phyloP scores from a whole-genome alignment of 2,797 vertebrate species.

The Bufotes viridis region DNA sequence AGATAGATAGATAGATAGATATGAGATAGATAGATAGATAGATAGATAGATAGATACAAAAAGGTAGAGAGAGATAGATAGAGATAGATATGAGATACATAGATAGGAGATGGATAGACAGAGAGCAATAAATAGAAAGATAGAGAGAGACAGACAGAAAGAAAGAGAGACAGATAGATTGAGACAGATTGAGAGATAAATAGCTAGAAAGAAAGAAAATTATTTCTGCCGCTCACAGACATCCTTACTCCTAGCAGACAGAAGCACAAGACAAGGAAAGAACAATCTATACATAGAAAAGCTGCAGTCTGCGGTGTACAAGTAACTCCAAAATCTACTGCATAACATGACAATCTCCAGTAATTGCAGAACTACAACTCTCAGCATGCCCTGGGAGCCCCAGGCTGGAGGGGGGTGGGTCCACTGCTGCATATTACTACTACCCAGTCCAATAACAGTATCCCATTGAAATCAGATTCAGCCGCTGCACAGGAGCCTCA shows the following conservation, averaged over 20 bases:
- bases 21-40: neutral
- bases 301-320: neutral
- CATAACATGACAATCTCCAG: neutral
- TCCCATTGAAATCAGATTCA: constrained; percentile 2
- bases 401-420: neutral
- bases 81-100: neutral
- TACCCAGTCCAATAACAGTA: neutral
- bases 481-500: constrained; percentile 61
- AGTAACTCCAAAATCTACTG: neutral
- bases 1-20: neutral
- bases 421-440: neutral
- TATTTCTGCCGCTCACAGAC: too few relatives aligned
- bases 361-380: neutral
- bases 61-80: neutral
- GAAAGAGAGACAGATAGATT: neutral
- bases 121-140: neutral
- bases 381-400: neutral
- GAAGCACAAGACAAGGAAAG: neutral
- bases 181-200: neutral
- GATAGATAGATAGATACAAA: neutral
- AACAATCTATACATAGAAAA: neutral
- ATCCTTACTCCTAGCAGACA: neutral
- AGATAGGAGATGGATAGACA: neutral
- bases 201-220: neutral
- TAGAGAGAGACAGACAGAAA: neutral